These are phyloP conservation scores for Nyctalus aviator DNA, from an alignment of 2,797 vertebrate genomes.

Conservation along the genomic window DNA sequence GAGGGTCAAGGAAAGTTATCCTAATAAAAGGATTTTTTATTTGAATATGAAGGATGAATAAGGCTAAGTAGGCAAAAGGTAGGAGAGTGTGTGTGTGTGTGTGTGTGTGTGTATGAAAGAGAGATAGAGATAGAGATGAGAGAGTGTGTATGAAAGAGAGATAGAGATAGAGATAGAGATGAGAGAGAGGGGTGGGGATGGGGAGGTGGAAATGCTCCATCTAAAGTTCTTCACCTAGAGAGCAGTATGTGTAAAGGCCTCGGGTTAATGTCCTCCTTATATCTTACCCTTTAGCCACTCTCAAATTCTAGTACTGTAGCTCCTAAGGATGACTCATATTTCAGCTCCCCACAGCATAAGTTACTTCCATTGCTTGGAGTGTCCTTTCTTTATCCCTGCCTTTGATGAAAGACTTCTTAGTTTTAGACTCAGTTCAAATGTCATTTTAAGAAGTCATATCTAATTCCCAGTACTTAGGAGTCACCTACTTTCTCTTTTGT, in stretches of 20 bases:
- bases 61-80: conserved; percentile 1
- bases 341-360: not conserved
- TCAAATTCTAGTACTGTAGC: not conserved
- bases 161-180: not conserved
- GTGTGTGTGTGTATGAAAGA: not conserved
- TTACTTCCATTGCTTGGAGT: not conserved
- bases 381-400: not conserved
- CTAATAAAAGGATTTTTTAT: conserved; percentile 28
- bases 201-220: not conserved
- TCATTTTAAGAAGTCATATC: not conserved
- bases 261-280: not conserved
- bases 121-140: too few species aligned
- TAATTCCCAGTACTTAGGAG: not conserved
- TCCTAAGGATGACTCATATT: not conserved
- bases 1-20: not conserved
- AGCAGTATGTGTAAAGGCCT: conserved; percentile 37
- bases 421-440: conserved; percentile 48
- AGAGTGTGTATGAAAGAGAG: too few species aligned
- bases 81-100: not conserved
- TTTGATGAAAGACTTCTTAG: conserved; percentile 38
- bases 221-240: not conserved
- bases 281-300: not conserved
- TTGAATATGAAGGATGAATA: conserved; percentile 41
- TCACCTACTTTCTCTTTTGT: conserved; percentile 1
- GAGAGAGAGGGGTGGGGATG: too few species aligned